These are phyloP conservation scores for Pseudochromis fuscus DNA, from an alignment of 2,797 vertebrate species.

Conservation along the genomic window DNA sequence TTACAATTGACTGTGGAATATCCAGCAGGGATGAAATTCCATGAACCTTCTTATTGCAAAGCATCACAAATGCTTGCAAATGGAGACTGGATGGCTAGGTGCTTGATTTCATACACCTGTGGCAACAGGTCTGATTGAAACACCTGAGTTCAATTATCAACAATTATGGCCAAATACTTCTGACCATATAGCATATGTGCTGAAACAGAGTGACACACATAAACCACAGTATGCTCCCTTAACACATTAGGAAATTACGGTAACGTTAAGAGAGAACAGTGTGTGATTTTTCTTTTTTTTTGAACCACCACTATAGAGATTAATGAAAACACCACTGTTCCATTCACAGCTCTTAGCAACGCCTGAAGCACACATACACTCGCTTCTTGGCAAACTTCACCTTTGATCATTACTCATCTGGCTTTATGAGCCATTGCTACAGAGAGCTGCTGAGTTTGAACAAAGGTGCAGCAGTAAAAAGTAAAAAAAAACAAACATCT, in stretches of 20 bases:
- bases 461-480: conserved; percentile 34
- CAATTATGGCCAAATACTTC: too few species aligned
- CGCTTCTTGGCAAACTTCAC: conserved; percentile 54
- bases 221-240: conserved; percentile 56
- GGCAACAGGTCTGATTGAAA: too few species aligned
- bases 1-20: too few species aligned
- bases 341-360: conserved; percentile 57
- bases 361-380: conserved; percentile 32
- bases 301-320: conserved; percentile 46
- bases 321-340: conserved; percentile 61
- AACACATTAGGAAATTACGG: conserved; percentile 38
- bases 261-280: conserved; percentile 29
- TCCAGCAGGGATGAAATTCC: too few species aligned
- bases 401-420: conserved; percentile 64
- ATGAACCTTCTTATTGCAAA: too few species aligned
- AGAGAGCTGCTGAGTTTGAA: conserved; percentile 66
- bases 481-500: conserved; percentile 23
- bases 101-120: too few species aligned
- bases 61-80: too few species aligned
- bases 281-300: conserved; percentile 40
- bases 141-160: too few species aligned
- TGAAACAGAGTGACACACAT: conserved; percentile 22
- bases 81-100: too few species aligned
- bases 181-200: too few species aligned
- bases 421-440: conserved; percentile 65